Conservation (phyloP, 2,888 invertebrate genomes). For the Prostheceraeus crozeri region DNA sequence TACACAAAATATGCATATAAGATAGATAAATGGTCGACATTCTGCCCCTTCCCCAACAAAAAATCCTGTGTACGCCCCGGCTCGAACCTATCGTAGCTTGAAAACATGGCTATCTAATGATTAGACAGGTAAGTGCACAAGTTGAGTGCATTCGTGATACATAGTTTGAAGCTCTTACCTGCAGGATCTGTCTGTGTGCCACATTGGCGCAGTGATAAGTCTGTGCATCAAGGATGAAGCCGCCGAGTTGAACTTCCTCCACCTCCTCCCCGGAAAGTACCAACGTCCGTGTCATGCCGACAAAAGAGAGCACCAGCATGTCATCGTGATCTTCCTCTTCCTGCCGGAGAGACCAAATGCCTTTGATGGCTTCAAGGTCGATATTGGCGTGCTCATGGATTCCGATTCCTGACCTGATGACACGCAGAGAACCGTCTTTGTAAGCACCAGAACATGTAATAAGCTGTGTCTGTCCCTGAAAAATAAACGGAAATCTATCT, state of each 20-base stretch:
- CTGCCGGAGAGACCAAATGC: constrained; percentile 59
- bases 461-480: constrained; percentile 59
- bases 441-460: constrained; percentile 94
- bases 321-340: constrained; percentile 66
- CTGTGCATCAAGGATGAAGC: constrained; percentile 81
- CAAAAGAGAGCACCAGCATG: constrained; percentile 83
- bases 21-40: too few species aligned
- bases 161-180: constrained; percentile 51
- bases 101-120: too few species aligned
- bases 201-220: constrained; percentile 91
- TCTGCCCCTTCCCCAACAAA: too few species aligned
- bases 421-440: constrained; percentile 90
- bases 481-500: background rate
- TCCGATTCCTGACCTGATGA: constrained; percentile 95
- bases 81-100: too few species aligned
- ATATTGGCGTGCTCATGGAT: constrained; percentile 96
- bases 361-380: constrained; percentile 90
- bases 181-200: constrained; percentile 70
- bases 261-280: constrained; percentile 73
- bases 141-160: background rate
- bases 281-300: constrained; percentile 75
- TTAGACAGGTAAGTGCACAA: too few species aligned
- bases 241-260: constrained; percentile 86
- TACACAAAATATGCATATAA: too few species aligned
- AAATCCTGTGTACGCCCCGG: too few species aligned